Base-by-base conservation (phyloP, 2,113 vertebrate genomes). In the Neotoma lepida region DNA sequence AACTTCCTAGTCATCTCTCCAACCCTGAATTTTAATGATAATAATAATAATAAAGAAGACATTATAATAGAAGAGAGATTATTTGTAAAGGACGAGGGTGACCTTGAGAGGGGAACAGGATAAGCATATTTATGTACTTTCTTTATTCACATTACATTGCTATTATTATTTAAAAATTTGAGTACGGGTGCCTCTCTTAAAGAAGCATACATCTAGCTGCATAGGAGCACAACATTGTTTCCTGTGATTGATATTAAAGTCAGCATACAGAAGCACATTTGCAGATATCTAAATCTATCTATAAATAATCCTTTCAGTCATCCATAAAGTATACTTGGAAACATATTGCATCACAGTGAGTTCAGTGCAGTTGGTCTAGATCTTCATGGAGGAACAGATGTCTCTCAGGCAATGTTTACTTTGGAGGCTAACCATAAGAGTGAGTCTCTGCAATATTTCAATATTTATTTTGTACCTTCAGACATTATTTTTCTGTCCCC, bases 351-450 rank as follows among this genome's bases (percentile, higher is more conserved):
- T 92, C 81, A 89, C 61, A 85, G 49, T 90, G 71, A 94, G 71
- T 94, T 95, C 41, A 74, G 91, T 49, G 33, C 2, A 84, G 35
- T 64, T 12, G 15, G 15, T 64, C 54, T 84, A 66, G 68, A 86
- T 89, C 85, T 92, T 90, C 61, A n/a, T 44, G 10, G 24, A 81
- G 73, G 44, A 95, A 56, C 73, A 94, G 58, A 96, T 96, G 89
- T 26, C 64, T 35, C 51, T 35, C 71, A 81, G 20, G 41, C 93
- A 28, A 20, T 95, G 64, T 88, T 95, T 96, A 90, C 51, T 86
- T 88, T 90, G 66, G 64, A 95, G 28, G 3, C 44, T 90, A 30
- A 88, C 14, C 56, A 7, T 39, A 68, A 90, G n/a, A 71, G 18
- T 46, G 15, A 91, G 80, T 74, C 76, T 85, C 6, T 41, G 26